phyloP scores from a whole-genome alignment of 1,140 invertebrate genomes.

The Delia radicum region DNA sequence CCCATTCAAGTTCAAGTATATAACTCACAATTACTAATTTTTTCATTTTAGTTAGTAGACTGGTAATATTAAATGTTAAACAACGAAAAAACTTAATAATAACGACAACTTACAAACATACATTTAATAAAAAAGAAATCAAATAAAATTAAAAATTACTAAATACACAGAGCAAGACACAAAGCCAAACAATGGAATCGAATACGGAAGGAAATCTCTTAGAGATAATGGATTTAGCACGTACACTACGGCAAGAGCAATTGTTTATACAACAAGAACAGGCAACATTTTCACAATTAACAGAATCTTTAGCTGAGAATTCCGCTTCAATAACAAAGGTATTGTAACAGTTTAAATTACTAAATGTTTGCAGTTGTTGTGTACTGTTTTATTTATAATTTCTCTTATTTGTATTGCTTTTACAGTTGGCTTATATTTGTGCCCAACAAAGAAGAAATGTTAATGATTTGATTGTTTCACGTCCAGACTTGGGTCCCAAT shows the following conservation, averaged over 20 bases:
- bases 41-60: neutral
- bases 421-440: constrained; percentile 83
- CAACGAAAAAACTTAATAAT: neutral
- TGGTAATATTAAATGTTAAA: neutral
- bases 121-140: neutral
- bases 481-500: constrained; percentile 71
- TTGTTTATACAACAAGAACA: constrained; percentile 53
- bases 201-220: constrained; percentile 51
- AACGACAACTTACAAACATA: neutral
- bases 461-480: constrained; percentile 74
- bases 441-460: constrained; percentile 85
- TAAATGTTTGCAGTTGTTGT: constrained; percentile 6
- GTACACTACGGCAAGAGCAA: constrained; percentile 53
- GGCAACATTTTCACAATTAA: constrained; percentile 46
- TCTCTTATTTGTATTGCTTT: neutral
- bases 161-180: neutral
- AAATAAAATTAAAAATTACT: neutral
- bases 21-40: neutral
- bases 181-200: constrained; percentile 42
- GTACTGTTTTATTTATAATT: neutral
- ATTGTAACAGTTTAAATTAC: too few species aligned
- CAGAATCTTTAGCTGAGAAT: constrained; percentile 42
- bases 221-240: constrained; percentile 54
- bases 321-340: constrained; percentile 52
- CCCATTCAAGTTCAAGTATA: constrained; percentile 11